Evolutionary conservation across 2,113 vertebrate genomes (phyloP).

Genomic region (Petromus typicus): DNA sequence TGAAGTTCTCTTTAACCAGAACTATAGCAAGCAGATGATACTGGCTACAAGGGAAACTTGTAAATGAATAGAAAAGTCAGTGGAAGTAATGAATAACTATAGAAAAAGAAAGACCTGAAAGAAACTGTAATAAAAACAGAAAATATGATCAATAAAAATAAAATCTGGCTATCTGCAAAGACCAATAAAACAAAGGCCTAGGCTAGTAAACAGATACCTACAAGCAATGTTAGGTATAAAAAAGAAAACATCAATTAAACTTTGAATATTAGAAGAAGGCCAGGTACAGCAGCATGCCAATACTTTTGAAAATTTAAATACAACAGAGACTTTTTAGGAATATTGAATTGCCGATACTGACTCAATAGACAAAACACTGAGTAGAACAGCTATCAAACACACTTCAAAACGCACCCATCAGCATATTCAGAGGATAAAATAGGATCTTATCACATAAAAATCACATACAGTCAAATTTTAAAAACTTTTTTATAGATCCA

Average conservation of each 20-base stretch:
- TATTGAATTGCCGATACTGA: constrained; percentile 32
- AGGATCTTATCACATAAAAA: neutral
- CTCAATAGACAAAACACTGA: neutral
- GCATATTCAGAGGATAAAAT: neutral
- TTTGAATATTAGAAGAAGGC: constrained; percentile 47
- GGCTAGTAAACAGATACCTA: neutral
- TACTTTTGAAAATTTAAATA: constrained; percentile 40
- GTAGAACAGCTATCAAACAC: neutral
- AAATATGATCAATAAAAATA: constrained; percentile 28
- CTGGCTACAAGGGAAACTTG: neutral
- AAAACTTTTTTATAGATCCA: constrained; percentile 19
- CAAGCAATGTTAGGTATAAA: constrained; percentile 2
- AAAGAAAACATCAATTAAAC: constrained; percentile 32
- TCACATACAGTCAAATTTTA: neutral
- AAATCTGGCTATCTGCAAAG: constrained; percentile 55
- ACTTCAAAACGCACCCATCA: constrained; percentile 11
- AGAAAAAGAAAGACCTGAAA: constrained; percentile 17
- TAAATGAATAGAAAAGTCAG: constrained; percentile 18
- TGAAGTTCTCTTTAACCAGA: neutral
- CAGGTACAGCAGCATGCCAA: constrained; percentile 11
- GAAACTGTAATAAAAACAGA: constrained; percentile 26
- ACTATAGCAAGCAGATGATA: neutral
- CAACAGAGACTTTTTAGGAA: constrained; percentile 38
- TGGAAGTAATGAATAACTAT: neutral
- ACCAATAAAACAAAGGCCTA: constrained; percentile 47